phyloP scores from a whole-genome alignment of 2,888 invertebrate species.

The Campopleginae sp. region DNA sequence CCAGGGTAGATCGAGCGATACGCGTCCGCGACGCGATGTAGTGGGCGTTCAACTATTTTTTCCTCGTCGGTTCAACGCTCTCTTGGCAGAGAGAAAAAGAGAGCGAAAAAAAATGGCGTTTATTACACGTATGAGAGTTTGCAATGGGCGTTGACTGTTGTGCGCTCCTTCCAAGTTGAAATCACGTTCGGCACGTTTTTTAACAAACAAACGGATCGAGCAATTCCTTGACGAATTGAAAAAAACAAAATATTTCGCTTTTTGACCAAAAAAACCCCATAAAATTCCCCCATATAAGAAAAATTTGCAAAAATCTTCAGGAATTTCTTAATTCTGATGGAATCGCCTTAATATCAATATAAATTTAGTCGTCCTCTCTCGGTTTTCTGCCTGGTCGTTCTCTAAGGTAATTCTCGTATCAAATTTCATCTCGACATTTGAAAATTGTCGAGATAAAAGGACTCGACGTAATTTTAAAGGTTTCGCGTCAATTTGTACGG shows the following conservation, averaged over 20 bases:
- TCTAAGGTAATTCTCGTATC: neutral
- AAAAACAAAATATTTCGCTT: neutral
- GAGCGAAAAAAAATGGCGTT: slow-evolving; percentile 34
- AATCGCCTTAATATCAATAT: neutral
- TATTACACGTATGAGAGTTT: slow-evolving; percentile 35
- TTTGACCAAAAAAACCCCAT: neutral
- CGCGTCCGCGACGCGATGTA: slow-evolving; percentile 19
- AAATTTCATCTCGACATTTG: neutral
- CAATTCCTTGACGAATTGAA: neutral
- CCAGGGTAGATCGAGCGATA: slow-evolving; percentile 48
- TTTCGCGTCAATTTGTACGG: neutral
- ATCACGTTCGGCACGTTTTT: neutral
- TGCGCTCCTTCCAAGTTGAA: neutral
- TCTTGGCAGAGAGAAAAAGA: slow-evolving; percentile 9
- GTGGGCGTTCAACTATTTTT: slow-evolving; percentile 45
- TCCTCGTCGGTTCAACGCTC: slow-evolving; percentile 34
- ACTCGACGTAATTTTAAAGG: neutral
- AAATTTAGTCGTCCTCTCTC: neutral
- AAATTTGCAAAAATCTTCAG: neutral
- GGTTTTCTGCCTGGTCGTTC: neutral
- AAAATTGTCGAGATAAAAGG: neutral
- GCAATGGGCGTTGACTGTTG: slow-evolving; percentile 10
- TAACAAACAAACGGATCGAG: neutral
- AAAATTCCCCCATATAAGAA: neutral
- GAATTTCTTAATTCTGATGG: neutral